These are phyloP conservation scores for Cyprinodon variegatus DNA, from an alignment of 2,113 vertebrate genomes.

Conservation along the genomic window DNA sequence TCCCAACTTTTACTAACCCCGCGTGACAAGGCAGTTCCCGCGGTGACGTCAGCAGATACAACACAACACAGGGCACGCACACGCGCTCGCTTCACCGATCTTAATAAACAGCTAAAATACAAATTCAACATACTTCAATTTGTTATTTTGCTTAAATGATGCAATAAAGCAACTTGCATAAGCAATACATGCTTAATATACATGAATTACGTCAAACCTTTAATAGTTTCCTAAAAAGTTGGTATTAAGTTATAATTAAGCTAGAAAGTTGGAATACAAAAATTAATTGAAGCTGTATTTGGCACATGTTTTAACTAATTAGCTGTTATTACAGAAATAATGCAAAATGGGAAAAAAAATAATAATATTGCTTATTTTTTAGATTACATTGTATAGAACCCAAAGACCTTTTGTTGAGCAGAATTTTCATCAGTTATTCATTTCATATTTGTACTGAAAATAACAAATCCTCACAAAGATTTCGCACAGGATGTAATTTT, in stretches of 20 bases:
- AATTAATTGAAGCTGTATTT: background rate
- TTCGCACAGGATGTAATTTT: too few relatives aligned
- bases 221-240: background rate
- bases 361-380: too few relatives aligned
- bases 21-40: conserved; percentile 84
- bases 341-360: too few relatives aligned
- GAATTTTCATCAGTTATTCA: too few relatives aligned
- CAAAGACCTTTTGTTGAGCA: too few relatives aligned
- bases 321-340: background rate
- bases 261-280: background rate
- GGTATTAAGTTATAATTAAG: background rate
- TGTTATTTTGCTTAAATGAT: background rate
- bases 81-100: conserved; percentile 2
- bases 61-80: conserved; percentile 57
- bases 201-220: background rate
- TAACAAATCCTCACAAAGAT: too few relatives aligned
- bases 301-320: background rate
- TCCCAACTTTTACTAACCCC: conserved; percentile 87
- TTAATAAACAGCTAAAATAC: conserved; percentile 23
- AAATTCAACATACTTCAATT: background rate
- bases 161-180: background rate
- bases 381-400: too few relatives aligned
- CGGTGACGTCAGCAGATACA: conserved; percentile 81
- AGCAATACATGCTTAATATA: background rate
- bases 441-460: too few relatives aligned